These are phyloP conservation scores for Schmidtea mediterranea DNA, from an alignment of 1,140 invertebrate genomes.

Conservation along the genomic window DNA sequence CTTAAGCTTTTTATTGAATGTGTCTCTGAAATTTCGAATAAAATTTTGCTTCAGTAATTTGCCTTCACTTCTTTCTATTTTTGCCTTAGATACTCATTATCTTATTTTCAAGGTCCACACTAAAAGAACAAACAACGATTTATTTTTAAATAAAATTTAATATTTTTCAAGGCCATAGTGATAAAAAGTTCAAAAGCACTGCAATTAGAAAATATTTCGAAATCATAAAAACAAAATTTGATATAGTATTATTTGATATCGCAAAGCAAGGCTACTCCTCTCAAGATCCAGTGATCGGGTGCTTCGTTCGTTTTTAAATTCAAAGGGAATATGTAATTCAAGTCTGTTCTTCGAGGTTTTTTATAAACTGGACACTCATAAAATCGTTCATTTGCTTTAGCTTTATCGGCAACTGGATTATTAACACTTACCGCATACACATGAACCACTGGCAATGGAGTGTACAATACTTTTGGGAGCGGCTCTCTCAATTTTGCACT, in stretches of 20 bases:
- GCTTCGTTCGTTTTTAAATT: conserved; percentile 43
- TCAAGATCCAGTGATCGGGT: conserved; percentile 36
- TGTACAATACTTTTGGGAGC: conserved; percentile 23
- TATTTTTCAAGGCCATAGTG: too few species aligned
- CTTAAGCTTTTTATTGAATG: too few species aligned
- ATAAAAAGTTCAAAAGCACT: too few species aligned
- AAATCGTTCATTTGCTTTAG: conserved; percentile 18
- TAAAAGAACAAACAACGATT: too few species aligned
- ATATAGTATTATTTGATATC: conserved; percentile 52
- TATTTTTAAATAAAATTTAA: too few species aligned
- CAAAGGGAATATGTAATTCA: conserved; percentile 76
- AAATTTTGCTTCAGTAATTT: too few species aligned
- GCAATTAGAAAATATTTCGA: too few species aligned
- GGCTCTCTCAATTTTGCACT: conserved; percentile 21
- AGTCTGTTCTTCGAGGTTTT: conserved; percentile 65
- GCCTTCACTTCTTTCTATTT: too few species aligned
- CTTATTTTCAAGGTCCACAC: too few species aligned
- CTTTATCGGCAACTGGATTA: not conserved
- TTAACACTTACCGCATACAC: conserved; percentile 40
- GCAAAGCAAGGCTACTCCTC: conserved; percentile 70
- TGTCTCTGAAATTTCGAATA: too few species aligned
- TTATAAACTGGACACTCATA: conserved; percentile 89
- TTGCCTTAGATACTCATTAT: too few species aligned
- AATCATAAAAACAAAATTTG: not conserved
- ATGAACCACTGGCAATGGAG: conserved; percentile 32